Evolutionary conservation across 2,113 vertebrate genomes (phyloP), one percentile per base, ranked within the genome.

Genomic region (Typhlomys cinereus): DNA sequence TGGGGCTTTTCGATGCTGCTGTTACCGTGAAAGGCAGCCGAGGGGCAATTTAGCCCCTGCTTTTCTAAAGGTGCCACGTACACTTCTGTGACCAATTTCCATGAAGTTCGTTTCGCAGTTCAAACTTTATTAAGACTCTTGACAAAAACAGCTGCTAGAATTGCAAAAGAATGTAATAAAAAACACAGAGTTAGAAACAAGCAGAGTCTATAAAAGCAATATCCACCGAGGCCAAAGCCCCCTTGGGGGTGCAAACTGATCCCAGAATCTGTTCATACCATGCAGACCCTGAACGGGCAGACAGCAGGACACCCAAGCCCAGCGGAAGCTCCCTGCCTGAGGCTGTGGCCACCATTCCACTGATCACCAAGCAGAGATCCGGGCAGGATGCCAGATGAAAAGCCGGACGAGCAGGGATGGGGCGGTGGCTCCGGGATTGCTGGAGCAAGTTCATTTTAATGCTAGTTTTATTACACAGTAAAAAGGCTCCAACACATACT

Each of bases 41-140:
- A 36, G 66, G 87, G 92, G 89, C 76, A 71, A 3, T 66, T 67
- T 57, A 13, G 71, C 75, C 89, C 85, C 91, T 70, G 59, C 76
- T 92, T 90, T 91, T 73, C 88, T 81, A 25, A 94, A 92, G 39
- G 48, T 93, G 71, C 88, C 14, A 0, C 50, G 2, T 61, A 34
- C 52, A 61, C 69, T 82, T 95, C 92, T 96, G 94, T 92, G 95
- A 96, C 93, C 94, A 94, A 87, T 95, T 95, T 96, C 93, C 85
- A 95, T 95, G 90, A 94, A 96, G 95, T 92, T 93, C 79, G 0
- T 92, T 89, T 79, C 95, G 92, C 85, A 93, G 95, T 92, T 97
- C 92, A 95, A 75, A 93, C 89, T 96, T 97, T 96, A 96, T 97
- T 96, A 95, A 95, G 94, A 95, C 86, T 93, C 93, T 85, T 95